A percentile compares a stretch with the other conserved stretches of the same genome.
Conservation (phyloP, 2,113 vertebrate species). For the Sturnus vulgaris region DNA sequence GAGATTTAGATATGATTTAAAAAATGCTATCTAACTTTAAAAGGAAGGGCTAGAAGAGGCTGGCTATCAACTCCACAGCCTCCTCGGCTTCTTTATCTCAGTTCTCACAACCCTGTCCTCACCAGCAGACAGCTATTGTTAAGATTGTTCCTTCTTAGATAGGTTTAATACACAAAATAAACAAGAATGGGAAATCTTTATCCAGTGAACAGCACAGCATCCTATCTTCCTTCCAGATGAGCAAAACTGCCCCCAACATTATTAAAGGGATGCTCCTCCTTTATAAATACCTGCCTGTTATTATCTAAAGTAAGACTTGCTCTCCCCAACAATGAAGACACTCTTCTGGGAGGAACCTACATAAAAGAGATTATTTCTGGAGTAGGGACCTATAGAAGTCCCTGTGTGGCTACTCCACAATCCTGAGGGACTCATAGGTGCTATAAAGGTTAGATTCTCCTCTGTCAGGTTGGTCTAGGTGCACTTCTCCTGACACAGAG, state of each 20-base stretch:
- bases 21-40: not conserved
- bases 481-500: not conserved
- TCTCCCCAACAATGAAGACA: not conserved
- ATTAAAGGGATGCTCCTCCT: not conserved
- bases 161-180: not conserved
- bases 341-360: not conserved
- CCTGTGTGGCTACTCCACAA: not conserved
- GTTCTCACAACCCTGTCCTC: not conserved
- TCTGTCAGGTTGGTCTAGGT: not conserved
- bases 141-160: not conserved
- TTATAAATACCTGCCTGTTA: not conserved
- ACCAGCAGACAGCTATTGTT: not conserved
- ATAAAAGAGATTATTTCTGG: not conserved
- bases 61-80: not conserved
- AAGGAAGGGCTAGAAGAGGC: not conserved
- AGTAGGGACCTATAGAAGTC: not conserved
- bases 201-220: not conserved
- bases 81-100: not conserved
- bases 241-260: not conserved
- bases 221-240: not conserved
- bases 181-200: not conserved
- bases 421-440: not conserved
- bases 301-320: not conserved
- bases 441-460: not conserved
- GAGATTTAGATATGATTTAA: conserved; percentile 6